Evolutionary conservation across 2,888 invertebrate species (phyloP), one percentile per base, ranked within the genome.

Genomic region (Ceratothoa steindachneri): DNA sequence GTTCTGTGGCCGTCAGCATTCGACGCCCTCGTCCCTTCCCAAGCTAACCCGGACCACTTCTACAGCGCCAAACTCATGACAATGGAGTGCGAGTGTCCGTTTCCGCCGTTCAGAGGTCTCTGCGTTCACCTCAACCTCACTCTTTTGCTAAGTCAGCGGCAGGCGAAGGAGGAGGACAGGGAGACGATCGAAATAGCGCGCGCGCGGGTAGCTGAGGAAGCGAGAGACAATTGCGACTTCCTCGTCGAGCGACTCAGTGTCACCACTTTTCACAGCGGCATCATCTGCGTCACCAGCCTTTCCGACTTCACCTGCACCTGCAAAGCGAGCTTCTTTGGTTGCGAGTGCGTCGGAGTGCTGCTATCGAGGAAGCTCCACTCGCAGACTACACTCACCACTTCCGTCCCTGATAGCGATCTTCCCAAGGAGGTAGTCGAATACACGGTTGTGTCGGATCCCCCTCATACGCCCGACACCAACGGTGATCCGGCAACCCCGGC

Each of bases 51-150:
- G 7, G 71, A 74, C 22, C 71, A 60, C 0, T 51, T 51, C 64
- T 74, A 74, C 68, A 64, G 71, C 3, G 65, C 64, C 55, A 71
- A 60, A 31, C 64, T 74, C 9, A 24, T 71, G 12, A 74, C 74
- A 12, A 71, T 74, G 71, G 74, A 74, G 51, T 74, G 74, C 28
- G 74, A 74, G 51, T 74, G 74, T 71, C 74, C 74, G 5, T 24
- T n/a, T 7, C 71, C 30, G 3, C 53, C 71, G 12, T 29, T 41
- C 19, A 19, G 30, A 52, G 74, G 74, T 1, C 71, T 71, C 9
- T 74, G 74, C 64, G 29, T 74, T n/a, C 74, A 74, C 51, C 28
- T 74, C 0, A 71, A 51, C 22, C 53, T 74, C 27, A 68, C 41
- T 7, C 22, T 60, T 1, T 28, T 65, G n/a, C 30, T 74, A 22